Percentiles rank a stretch among this genome's conserved stretches.
Conservation (phyloP, 1,140 invertebrate genomes). For the Ostrea edulis region DNA sequence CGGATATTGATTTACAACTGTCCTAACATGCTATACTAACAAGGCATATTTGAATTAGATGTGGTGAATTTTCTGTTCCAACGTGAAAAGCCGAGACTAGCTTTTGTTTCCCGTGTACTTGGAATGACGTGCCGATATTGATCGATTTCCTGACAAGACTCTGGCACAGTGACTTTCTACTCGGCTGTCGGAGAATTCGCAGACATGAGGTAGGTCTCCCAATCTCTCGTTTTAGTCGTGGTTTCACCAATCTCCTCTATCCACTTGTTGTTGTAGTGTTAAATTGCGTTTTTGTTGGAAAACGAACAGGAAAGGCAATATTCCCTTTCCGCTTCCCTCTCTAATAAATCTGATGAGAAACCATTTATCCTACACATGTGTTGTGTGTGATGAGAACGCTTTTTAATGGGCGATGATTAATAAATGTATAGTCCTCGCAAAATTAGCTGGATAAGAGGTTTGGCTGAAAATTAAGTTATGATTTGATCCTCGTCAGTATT, state of each 20-base stretch:
- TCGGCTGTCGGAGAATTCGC: not conserved
- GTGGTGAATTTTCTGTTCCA: not conserved
- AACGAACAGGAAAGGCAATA: not conserved
- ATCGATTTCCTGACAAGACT: slow-evolving; percentile 8
- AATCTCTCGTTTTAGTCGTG: not conserved
- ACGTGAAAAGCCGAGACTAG: not conserved
- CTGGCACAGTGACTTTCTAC: not conserved
- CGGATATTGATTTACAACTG: not conserved
- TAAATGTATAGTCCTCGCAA: too few relatives aligned
- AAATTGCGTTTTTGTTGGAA: not conserved
- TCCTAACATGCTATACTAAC: not conserved
- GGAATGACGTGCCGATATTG: not conserved
- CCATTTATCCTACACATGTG: not conserved
- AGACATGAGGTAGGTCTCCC: slow-evolving; percentile 24
- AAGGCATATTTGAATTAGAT: not conserved
- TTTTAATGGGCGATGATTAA: too few relatives aligned
- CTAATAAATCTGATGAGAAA: not conserved
- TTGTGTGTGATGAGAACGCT: too few relatives aligned
- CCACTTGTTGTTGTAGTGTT: not conserved
- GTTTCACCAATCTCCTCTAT: not conserved
- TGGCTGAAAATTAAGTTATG: too few relatives aligned
- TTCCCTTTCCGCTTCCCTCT: not conserved
- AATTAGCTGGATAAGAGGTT: too few relatives aligned
- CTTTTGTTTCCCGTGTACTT: not conserved
- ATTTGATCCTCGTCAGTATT: too few relatives aligned